Base-by-base conservation (phyloP, 2,888 invertebrate species). In the Cephonodes hylas region DNA sequence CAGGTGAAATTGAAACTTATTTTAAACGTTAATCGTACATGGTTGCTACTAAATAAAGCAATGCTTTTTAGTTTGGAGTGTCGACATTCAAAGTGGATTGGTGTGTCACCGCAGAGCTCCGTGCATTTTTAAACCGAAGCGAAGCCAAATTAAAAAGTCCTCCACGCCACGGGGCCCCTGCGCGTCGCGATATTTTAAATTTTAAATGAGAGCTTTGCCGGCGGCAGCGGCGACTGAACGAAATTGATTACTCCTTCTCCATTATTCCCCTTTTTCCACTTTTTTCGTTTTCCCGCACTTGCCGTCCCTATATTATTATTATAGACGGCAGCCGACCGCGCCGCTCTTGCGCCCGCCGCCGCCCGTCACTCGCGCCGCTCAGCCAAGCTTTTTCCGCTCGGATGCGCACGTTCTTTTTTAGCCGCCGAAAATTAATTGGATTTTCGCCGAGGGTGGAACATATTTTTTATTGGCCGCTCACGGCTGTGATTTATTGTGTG, bases 171-270 rank as follows among this genome's bases (percentile, higher is more conserved):
- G 80, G 81, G 77, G 81, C 85, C 85, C 86, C 85, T 81, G 78
- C 77, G 79, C 82, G 81, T 82, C 77, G 79, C 85, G 86, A 88
- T 89, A 88, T 90, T 93, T 92, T 92, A 86, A 90, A 90, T 86
- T 89, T 89, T 88, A 90, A 93, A 90, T 91, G 89, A 88, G 89
- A 84, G 85, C 85, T 82, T 85, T 85, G 87, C 86, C 85, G 86
- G 81, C 85, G 84, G 84, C 77, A 77, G 76, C 86, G 85, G 80
- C 86, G 86, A 88, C 90, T 89, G 89, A 87, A 85, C 88, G 87
- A 91, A 91, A 92, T 92, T 92, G 92, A 92, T 92, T 92, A 91
- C 91, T 91, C 89, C 86, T 89, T 88, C 89, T 86, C 89, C 85
- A 91, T 91, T 91, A 91, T 91, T 90, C 89, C 89, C 86, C 88